A percentile compares a stretch with the other conserved stretches of the same genome.
Evolutionary conservation across 2,888 invertebrate genomes (phyloP).

Genomic region (Aromia moschata): DNA sequence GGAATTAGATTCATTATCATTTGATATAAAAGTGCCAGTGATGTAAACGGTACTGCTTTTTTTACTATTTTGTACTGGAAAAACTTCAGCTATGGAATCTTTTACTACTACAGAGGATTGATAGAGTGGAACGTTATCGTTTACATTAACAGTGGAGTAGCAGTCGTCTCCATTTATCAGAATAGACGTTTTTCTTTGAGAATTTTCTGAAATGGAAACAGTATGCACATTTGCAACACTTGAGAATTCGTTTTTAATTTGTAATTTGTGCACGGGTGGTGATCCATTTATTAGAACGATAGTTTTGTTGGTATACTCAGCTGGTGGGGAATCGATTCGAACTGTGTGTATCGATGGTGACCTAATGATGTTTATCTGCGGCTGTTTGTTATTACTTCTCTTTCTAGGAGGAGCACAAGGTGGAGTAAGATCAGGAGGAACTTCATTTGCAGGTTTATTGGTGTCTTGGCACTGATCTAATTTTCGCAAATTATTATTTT

Average conservation of each 20-base stretch:
- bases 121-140: constrained; percentile 74
- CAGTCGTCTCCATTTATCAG: constrained; percentile 79
- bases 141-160: constrained; percentile 79
- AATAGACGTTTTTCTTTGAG: constrained; percentile 72
- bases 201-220: constrained; percentile 54
- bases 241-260: constrained; percentile 65
- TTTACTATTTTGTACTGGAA: constrained; percentile 39
- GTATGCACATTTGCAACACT: constrained; percentile 48
- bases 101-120: constrained; percentile 79
- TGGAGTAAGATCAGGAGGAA: constrained; percentile 39
- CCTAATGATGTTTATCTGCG: constrained; percentile 41
- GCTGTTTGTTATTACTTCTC: constrained; percentile 58
- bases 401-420: constrained; percentile 61
- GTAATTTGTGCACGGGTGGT: constrained; percentile 65
- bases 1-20: constrained; percentile 26
- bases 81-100: constrained; percentile 61
- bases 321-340: constrained; percentile 39
- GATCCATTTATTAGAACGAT: constrained; percentile 63
- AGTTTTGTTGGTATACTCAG: constrained; percentile 57
- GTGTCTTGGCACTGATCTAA: constrained; percentile 31
- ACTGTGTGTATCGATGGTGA: constrained; percentile 36
- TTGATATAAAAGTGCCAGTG: constrained; percentile 54
- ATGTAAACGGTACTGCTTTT: constrained; percentile 61
- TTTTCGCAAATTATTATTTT: constrained; percentile 15
- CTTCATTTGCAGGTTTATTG: constrained; percentile 8